Conservation (phyloP, 2,888 invertebrate genomes). For the Ptilodon capucinus region DNA sequence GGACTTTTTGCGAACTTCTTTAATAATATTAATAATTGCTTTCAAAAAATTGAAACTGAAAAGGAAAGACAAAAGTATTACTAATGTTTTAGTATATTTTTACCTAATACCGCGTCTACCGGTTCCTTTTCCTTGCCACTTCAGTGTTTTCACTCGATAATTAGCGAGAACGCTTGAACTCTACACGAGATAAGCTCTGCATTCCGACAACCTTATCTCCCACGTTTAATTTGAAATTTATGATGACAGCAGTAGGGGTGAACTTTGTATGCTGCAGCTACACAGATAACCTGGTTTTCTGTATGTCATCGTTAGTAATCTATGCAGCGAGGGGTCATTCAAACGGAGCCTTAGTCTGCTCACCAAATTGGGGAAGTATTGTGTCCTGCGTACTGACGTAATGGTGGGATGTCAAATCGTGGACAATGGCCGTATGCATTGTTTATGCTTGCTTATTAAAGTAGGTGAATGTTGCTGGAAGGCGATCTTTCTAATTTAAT, state of each 20-base stretch:
- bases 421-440: neutral
- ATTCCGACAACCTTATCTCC: conserved; percentile 37
- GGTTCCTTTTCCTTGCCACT: conserved; percentile 10
- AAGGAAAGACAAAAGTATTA: neutral
- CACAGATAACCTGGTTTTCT: conserved; percentile 3
- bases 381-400: neutral
- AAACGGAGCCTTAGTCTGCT: conserved; percentile 26
- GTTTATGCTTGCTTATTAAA: neutral
- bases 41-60: no score
- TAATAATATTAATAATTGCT: no score
- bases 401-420: neutral
- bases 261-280: conserved; percentile 14
- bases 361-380: conserved; percentile 18
- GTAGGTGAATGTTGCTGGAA: no score
- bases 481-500: no score
- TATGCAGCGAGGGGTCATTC: conserved; percentile 35
- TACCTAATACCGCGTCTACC: conserved; percentile 11
- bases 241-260: conserved; percentile 14
- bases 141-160: conserved; percentile 51
- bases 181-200: conserved; percentile 51
- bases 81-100: neutral
- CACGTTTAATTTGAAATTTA: conserved; percentile 35
- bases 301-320: conserved; percentile 35
- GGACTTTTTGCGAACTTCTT: no score
- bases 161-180: conserved; percentile 58